Evolutionary conservation across 2,113 vertebrate genomes (phyloP).

Genomic region (Bagarius yarrelli): DNA sequence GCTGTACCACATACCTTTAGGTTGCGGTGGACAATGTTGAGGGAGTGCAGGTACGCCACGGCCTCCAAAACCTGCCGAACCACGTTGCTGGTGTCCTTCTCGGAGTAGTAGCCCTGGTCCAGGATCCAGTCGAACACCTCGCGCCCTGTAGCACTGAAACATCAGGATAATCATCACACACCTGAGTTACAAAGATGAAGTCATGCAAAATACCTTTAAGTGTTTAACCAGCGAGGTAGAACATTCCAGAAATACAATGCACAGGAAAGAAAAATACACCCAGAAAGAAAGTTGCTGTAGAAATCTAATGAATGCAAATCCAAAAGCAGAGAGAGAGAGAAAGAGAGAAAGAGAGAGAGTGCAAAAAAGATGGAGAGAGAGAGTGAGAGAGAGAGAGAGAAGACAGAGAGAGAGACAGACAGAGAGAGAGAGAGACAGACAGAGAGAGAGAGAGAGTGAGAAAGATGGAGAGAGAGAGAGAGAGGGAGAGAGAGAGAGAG

Average conservation of each 20-base stretch:
- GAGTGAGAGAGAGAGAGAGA: too few species aligned
- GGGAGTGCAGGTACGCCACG: constrained; percentile 92
- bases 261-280: neutral
- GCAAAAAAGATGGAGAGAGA: too few species aligned
- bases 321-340: too few species aligned
- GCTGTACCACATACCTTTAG: constrained; percentile 79
- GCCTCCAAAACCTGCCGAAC: constrained; percentile 96
- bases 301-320: constrained; percentile 43
- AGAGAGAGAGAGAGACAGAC: too few species aligned
- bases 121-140: constrained; percentile 99
- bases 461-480: too few species aligned
- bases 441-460: too few species aligned
- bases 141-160: constrained; percentile 86
- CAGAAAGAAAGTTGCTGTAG: neutral
- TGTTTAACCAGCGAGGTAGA: constrained; percentile 11
- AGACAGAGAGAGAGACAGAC: too few species aligned
- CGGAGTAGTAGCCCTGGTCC: constrained; percentile 97
- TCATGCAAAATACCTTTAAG: neutral
- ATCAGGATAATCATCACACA: neutral
- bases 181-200: neutral
- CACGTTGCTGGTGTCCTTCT: constrained; percentile 96
- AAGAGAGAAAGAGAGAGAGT: too few species aligned
- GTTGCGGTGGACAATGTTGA: constrained; percentile 94
- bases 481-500: neutral
- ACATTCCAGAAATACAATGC: neutral